phyloP scores from a whole-genome alignment of 2,113 vertebrate genomes.

The Caretta caretta region DNA sequence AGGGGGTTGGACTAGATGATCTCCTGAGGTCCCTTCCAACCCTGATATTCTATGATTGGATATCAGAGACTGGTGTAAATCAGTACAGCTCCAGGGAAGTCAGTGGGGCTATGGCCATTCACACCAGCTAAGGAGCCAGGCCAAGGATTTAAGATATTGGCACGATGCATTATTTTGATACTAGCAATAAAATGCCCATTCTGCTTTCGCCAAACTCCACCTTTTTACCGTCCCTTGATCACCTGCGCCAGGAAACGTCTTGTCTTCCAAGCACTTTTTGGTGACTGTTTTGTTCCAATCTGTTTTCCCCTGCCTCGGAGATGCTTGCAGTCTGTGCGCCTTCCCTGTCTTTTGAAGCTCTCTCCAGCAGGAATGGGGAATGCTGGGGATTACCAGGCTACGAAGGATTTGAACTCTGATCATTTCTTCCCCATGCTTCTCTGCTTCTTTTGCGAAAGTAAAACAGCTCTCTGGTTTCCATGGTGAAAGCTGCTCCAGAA shows the following conservation, averaged over 20 bases:
- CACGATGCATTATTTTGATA: neutral
- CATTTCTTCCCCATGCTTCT: neutral
- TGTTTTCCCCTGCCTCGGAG: neutral
- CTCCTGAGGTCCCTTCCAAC: no score
- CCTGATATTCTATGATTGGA: no score
- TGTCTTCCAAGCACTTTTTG: neutral
- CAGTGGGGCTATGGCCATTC: neutral
- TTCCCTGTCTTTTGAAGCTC: neutral
- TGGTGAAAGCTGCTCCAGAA: neutral
- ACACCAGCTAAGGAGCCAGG: neutral
- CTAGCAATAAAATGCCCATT: neutral
- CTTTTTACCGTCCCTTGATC: neutral
- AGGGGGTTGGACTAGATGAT: no score
- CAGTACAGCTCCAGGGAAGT: neutral
- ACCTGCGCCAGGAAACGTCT: neutral
- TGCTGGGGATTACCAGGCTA: neutral
- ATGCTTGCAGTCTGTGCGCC: neutral
- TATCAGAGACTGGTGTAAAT: neutral
- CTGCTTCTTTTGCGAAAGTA: neutral
- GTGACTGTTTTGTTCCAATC: neutral
- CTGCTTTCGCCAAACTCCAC: neutral
- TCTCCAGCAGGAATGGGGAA: neutral
- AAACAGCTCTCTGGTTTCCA: neutral
- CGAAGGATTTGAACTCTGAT: neutral
- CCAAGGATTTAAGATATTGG: neutral